Percentiles rank a stretch among this genome's conserved stretches.
Conservation (phyloP, 2,888 invertebrate genomes). For the Heliconius charithonia region DNA sequence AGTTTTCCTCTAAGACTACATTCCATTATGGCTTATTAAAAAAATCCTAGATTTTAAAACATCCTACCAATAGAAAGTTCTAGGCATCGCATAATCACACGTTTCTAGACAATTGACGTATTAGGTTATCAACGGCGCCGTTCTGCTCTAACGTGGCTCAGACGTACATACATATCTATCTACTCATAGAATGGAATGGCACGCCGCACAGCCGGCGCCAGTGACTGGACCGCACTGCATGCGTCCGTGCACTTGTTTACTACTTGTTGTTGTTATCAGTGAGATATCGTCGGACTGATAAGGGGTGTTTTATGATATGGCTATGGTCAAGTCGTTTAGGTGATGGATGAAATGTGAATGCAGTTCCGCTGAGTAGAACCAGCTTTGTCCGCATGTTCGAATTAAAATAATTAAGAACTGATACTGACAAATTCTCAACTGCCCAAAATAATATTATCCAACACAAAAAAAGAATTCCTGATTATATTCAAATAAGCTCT, state of each 20-base stretch:
- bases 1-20: no score
- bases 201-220: slow-evolving; percentile 10
- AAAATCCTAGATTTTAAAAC: neutral
- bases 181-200: neutral
- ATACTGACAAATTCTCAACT: no score
- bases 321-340: neutral
- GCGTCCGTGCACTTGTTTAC: slow-evolving; percentile 15
- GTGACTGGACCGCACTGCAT: neutral
- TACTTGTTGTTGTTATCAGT: slow-evolving; percentile 6
- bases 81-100: neutral
- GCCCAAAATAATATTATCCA: no score
- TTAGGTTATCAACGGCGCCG: slow-evolving; percentile 18
- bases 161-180: neutral
- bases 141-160: neutral
- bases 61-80: neutral
- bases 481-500: neutral
- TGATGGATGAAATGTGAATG: neutral
- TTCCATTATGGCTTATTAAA: no score
- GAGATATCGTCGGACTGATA: neutral
- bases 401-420: no score
- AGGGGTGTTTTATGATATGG: neutral
- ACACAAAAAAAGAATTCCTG: no score
- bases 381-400: no score
- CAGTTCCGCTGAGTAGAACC: no score
- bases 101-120: slow-evolving; percentile 21